These are phyloP conservation scores for Seladonia tumulorum DNA, from an alignment of 2,888 invertebrate genomes.

Conservation along the genomic window DNA sequence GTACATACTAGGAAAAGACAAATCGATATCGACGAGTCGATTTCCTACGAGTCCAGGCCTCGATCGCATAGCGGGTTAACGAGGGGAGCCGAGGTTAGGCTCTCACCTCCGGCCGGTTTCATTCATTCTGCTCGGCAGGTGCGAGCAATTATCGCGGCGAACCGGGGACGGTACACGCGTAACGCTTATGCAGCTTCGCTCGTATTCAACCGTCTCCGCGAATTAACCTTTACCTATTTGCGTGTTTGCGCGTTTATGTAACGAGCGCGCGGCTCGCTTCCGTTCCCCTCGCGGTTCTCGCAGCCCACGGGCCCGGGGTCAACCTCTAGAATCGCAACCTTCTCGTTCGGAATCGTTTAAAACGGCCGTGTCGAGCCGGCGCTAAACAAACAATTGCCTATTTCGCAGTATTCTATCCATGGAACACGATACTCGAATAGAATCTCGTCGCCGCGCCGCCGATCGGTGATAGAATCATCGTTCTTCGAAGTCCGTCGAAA, in stretches of 20 bases:
- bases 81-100: neutral
- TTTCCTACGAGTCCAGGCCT: neutral
- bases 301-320: neutral
- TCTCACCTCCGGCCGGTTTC: neutral
- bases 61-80: neutral
- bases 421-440: neutral
- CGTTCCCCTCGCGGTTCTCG: slow-evolving; percentile 10
- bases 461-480: no score
- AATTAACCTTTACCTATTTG: slow-evolving; percentile 52
- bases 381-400: neutral
- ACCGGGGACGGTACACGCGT: neutral
- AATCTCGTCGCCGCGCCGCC: neutral
- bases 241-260: slow-evolving; percentile 41
- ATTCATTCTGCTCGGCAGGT: neutral
- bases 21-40: neutral
- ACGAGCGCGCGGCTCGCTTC: slow-evolving; percentile 14
- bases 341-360: slow-evolving; percentile 29
- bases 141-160: slow-evolving; percentile 17
- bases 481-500: no score
- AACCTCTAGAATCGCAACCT: slow-evolving; percentile 18
- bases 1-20: neutral
- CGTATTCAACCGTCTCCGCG: slow-evolving; percentile 12
- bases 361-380: slow-evolving; percentile 1
- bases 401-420: neutral
- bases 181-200: slow-evolving; percentile 6